phyloP scores from a whole-genome alignment of 2,888 invertebrate genomes.

The Drosophila quinaria region DNA sequence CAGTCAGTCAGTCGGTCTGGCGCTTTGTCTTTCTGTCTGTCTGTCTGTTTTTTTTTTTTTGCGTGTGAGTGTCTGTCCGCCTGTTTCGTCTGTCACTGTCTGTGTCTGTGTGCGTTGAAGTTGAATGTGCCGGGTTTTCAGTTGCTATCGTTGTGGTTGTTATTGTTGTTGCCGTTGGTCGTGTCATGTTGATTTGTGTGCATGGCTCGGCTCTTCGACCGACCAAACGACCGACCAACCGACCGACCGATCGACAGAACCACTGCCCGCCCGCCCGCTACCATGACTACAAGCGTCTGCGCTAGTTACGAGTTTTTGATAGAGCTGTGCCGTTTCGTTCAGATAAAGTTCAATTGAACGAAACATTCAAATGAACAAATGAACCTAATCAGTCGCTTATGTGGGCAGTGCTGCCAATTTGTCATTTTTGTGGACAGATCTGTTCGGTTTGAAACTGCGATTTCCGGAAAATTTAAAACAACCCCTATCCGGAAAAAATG shows the following conservation, averaged over 20 bases:
- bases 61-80: conserved; percentile 41
- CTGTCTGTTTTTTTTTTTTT: no score
- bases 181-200: conserved; percentile 81
- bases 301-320: conserved; percentile 54
- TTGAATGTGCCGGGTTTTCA: conserved; percentile 78
- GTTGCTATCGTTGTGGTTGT: conserved; percentile 46
- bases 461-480: no score
- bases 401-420: no score
- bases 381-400: background rate
- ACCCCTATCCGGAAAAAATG: no score
- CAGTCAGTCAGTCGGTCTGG: conserved; percentile 41
- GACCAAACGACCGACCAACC: conserved; percentile 20
- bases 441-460: no score
- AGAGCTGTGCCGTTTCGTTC: background rate
- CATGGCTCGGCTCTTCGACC: conserved; percentile 50
- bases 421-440: no score
- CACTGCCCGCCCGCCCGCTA: conserved; percentile 43
- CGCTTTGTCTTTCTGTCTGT: conserved; percentile 35
- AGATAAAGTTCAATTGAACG: background rate
- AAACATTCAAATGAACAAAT: background rate
- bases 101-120: conserved; percentile 69
- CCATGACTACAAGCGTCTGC: conserved; percentile 60
- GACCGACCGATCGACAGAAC: conserved; percentile 32
- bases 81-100: conserved; percentile 25
- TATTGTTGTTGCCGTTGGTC: conserved; percentile 79